Conservation (phyloP, 2,888 invertebrate genomes). For the Papilio protenor region DNA sequence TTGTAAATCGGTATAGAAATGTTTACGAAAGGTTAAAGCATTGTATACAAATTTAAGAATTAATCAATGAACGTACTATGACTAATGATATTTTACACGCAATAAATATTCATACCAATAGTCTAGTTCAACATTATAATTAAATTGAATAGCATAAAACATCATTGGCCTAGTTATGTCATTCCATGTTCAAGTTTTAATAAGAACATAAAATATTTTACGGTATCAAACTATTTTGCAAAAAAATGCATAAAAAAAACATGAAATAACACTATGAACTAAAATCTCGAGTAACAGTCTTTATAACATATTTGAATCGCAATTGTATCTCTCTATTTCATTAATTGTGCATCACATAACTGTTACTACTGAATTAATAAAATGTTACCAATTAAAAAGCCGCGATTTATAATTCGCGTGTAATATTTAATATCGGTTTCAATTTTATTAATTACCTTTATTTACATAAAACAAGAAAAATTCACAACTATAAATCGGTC, state of each 20-base stretch:
- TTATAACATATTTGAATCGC: too few relatives aligned
- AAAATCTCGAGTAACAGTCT: too few relatives aligned
- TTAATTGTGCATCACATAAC: too few relatives aligned
- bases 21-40: conserved; percentile 15
- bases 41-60: conserved; percentile 31
- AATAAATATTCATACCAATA: background rate
- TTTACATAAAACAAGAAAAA: conserved; percentile 4
- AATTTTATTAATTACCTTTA: background rate
- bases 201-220: background rate
- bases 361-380: too few relatives aligned
- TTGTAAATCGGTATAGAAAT: background rate
- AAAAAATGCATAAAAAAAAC: background rate
- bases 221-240: background rate
- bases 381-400: background rate
- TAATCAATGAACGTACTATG: conserved; percentile 10
- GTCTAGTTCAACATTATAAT: background rate
- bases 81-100: conserved; percentile 6
- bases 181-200: background rate
- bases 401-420: background rate
- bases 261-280: too few relatives aligned
- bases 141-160: background rate
- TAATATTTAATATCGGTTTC: background rate
- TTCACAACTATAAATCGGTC: background rate
- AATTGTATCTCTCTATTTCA: too few relatives aligned
- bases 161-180: background rate